A percentile compares a stretch with the other conserved stretches of the same genome.
Evolutionary conservation across 2,113 vertebrate species (phyloP).

Genomic region (Benthochromis sp.): DNA sequence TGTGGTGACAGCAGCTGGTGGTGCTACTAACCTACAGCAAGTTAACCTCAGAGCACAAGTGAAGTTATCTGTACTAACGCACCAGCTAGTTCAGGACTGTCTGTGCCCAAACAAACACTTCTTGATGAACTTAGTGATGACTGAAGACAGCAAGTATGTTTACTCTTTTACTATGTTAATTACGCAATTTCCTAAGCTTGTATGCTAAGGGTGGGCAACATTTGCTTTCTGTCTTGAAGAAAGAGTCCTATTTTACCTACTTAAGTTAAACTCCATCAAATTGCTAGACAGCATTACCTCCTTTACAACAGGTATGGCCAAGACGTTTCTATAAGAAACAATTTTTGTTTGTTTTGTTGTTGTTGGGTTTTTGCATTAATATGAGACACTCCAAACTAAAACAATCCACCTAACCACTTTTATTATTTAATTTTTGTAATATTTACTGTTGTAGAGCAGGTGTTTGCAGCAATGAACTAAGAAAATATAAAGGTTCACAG

Average conservation of each 20-base stretch:
- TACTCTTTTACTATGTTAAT: not conserved
- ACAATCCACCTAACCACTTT: not conserved
- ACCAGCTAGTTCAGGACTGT: not conserved
- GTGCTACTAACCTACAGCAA: not conserved
- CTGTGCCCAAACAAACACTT: not conserved
- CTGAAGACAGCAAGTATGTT: not conserved
- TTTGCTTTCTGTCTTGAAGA: not conserved
- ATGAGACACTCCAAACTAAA: not conserved
- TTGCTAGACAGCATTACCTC: not conserved
- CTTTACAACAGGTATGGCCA: not conserved
- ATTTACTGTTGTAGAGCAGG: not conserved
- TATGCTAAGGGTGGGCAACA: not conserved
- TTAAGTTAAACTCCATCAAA: not conserved
- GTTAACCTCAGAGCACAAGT: not conserved
- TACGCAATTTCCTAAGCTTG: not conserved
- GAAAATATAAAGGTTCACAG: not conserved
- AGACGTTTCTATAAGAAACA: not conserved
- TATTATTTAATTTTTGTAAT: not conserved
- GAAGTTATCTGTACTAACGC: not conserved
- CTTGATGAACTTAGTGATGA: not conserved
- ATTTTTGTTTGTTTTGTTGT: not conserved
- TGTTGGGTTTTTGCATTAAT: not conserved
- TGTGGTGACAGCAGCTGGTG: slow-evolving; percentile 18
- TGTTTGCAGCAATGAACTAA: not conserved
- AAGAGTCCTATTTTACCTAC: not conserved